A percentile compares a stretch with the other conserved stretches of the same genome.
phyloP scores from a whole-genome alignment of 2,113 vertebrate species.

The Catharus bicknelli region DNA sequence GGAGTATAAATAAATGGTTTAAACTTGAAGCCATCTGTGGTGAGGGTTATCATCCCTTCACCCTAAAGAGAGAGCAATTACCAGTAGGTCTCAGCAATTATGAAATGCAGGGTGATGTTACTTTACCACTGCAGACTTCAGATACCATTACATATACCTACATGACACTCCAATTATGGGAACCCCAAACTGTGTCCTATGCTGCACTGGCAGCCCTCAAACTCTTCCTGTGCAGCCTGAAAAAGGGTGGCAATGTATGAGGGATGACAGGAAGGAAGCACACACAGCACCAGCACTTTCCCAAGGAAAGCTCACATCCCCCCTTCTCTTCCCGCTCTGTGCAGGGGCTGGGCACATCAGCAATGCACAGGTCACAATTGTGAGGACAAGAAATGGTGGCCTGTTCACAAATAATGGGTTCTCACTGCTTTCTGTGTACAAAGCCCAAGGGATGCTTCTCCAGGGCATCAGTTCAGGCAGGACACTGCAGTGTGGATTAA shows the following conservation, averaged over 20 bases:
- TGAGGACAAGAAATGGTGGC: not conserved
- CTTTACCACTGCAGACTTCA: not conserved
- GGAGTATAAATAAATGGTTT: not conserved
- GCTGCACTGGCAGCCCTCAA: not conserved
- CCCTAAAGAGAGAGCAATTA: not conserved
- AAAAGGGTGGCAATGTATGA: fast-evolving
- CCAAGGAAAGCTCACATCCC: not conserved
- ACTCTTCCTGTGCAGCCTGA: not conserved
- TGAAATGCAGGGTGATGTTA: not conserved
- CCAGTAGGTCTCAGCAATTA: not conserved
- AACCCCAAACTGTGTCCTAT: not conserved
- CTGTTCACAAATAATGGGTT: not conserved
- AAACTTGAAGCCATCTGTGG: not conserved
- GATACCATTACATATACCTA: not conserved
- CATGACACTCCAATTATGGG: not conserved
- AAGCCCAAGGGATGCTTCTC: not conserved
- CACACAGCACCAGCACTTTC: not conserved
- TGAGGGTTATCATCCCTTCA: not conserved
- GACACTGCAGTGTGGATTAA: not conserved
- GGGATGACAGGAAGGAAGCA: not conserved
- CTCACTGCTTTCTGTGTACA: not conserved
- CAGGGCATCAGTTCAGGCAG: not conserved
- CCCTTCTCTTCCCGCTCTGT: fast-evolving
- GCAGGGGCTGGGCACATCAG: not conserved
- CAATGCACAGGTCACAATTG: fast-evolving